Conservation (phyloP, 2,888 invertebrate genomes). For the Chaitophorus viminalis region DNA sequence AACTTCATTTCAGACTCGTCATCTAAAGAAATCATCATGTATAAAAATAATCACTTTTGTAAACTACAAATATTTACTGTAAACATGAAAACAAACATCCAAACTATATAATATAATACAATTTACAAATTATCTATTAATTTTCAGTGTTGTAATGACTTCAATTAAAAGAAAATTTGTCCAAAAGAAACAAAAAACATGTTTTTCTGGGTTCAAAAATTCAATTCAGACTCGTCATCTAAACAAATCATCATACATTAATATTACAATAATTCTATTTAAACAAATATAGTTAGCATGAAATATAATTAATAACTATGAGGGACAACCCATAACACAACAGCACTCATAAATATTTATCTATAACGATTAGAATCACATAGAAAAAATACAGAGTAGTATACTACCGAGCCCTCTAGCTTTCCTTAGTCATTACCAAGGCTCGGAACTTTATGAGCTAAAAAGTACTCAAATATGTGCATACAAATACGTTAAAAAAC, state of each 20-base stretch:
- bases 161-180: conserved; percentile 35
- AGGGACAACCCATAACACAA: too few relatives aligned
- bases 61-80: not conserved
- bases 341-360: too few relatives aligned
- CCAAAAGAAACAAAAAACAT: conserved; percentile 49
- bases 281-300: too few relatives aligned
- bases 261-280: not conserved
- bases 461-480: too few relatives aligned
- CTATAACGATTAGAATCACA: too few relatives aligned
- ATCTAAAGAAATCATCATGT: conserved; percentile 50
- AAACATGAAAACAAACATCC: not conserved
- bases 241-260: conserved; percentile 23
- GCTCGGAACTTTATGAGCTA: too few relatives aligned
- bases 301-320: too few relatives aligned
- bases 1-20: conserved; percentile 54
- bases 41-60: not conserved
- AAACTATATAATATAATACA: not conserved
- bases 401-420: too few relatives aligned
- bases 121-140: not conserved
- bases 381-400: too few relatives aligned
- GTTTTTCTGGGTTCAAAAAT: not conserved
- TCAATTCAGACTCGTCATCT: conserved; percentile 61
- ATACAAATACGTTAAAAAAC: too few relatives aligned
- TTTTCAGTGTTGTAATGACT: conserved; percentile 27
- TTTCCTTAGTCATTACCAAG: too few relatives aligned